Conservation (phyloP, 1,140 invertebrate species). For the Kradibia gibbosae region DNA sequence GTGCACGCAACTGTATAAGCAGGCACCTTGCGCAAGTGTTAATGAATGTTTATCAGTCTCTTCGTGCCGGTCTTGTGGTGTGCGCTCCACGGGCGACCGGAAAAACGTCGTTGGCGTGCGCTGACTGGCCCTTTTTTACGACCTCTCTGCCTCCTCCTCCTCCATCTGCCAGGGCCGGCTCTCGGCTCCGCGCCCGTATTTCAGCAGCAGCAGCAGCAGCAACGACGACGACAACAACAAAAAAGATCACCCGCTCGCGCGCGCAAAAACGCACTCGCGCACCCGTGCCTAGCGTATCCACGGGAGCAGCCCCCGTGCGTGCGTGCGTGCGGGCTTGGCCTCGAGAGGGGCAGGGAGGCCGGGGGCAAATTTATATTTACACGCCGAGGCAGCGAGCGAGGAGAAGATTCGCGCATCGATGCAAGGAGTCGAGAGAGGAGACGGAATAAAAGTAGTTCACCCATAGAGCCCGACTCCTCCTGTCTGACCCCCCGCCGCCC, state of each 20-base stretch:
- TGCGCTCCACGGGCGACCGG: constrained; percentile 54
- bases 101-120: constrained; percentile 47
- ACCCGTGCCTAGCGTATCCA: no score
- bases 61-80: background rate
- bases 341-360: background rate
- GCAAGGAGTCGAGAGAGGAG: no score
- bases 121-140: background rate
- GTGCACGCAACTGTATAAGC: constrained; percentile 63
- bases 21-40: constrained; percentile 68
- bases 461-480: no score
- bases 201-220: no score
- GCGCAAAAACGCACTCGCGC: no score
- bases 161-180: background rate
- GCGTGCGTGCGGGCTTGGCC: background rate
- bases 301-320: background rate
- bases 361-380: background rate
- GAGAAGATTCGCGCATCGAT: no score
- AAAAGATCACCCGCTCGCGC: no score
- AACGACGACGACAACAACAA: no score
- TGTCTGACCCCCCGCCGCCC: no score
- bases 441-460: no score
- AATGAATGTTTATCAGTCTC: constrained; percentile 65
- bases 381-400: background rate
- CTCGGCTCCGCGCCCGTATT: background rate
- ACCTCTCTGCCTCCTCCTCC: background rate